Evolutionary conservation across 2,113 vertebrate genomes (phyloP).

Genomic region (Phyllostomus discolor): DNA sequence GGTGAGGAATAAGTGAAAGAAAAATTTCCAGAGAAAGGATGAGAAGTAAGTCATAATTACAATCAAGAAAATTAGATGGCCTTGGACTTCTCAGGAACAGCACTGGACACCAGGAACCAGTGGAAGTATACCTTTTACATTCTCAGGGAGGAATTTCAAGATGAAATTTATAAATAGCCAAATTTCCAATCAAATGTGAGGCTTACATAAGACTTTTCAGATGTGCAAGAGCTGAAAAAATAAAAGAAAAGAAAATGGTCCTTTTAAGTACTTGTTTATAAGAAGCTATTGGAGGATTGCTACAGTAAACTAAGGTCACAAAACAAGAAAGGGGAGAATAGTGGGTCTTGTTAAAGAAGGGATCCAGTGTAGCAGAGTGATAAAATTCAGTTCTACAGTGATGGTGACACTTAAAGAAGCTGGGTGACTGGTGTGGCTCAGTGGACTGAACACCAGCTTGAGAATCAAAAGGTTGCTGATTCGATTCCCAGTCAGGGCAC

Average conservation of each 20-base stretch:
- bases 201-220: neutral
- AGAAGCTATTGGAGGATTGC: neutral
- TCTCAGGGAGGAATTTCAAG: neutral
- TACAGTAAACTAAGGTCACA: neutral
- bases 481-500: too few species aligned
- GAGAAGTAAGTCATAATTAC: neutral
- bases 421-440: neutral
- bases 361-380: neutral
- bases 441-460: too few species aligned
- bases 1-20: neutral
- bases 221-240: neutral
- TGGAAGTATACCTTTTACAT: neutral
- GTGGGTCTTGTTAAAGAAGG: neutral
- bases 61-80: neutral
- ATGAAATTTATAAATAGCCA: neutral
- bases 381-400: neutral
- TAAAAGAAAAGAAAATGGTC: neutral
- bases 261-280: neutral
- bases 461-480: too few species aligned
- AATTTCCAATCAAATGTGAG: neutral
- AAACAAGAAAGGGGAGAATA: neutral
- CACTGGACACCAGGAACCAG: neutral
- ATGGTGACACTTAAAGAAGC: neutral
- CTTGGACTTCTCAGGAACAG: neutral
- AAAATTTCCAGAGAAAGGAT: neutral